Evolutionary conservation across 2,888 invertebrate genomes (phyloP), one percentile per base, ranked within the genome.

Genomic region (Unio delphinus): DNA sequence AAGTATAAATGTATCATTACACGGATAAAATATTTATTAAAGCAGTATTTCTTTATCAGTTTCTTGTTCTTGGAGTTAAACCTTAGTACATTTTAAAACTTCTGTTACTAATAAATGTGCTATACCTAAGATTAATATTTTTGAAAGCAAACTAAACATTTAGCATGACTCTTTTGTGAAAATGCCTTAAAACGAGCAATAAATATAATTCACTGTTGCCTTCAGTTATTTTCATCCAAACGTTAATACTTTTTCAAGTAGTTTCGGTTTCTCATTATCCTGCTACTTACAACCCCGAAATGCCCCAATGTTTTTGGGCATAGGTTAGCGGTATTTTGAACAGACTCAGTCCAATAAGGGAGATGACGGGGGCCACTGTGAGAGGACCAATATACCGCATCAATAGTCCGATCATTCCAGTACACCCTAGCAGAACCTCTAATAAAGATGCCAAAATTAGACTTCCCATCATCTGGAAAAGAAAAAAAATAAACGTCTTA

Each of bases 321-420:
- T 95, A 94, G 0, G 92, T 92, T 0, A 94, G 94, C 0, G 95
- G 95, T 88, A 95, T 94, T 86, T 94, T 93, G 87, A 95, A 95
- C 59, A 96, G 90, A 0, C 95, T 94, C 26, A 96, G 90, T 0
- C 96, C 96, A 72, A 96, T 94, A 68, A 96, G 90, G 0, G 95
- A 93, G 11, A 96, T 95, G 0, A 95, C 95, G 0, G 95, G 95
- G 0, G 94, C 94, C 65, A 96, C 95, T 0, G 95, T 94, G 70
- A 96, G 89, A 0, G 96, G 96, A 0, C 95, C 95, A 65, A 95
- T 94, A 83, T 92, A 78, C 23, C 69, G 61, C 57, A 81, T 60
- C 26, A 80, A 55, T 17, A 72, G 55, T 0, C 79, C 79, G n/a
- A 77, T 71, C 4, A 78, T 59, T 1, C 81, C 81, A 1, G 81